phyloP scores from a whole-genome alignment of 2,797 vertebrate species.

The Gymnodraco acuticeps region DNA sequence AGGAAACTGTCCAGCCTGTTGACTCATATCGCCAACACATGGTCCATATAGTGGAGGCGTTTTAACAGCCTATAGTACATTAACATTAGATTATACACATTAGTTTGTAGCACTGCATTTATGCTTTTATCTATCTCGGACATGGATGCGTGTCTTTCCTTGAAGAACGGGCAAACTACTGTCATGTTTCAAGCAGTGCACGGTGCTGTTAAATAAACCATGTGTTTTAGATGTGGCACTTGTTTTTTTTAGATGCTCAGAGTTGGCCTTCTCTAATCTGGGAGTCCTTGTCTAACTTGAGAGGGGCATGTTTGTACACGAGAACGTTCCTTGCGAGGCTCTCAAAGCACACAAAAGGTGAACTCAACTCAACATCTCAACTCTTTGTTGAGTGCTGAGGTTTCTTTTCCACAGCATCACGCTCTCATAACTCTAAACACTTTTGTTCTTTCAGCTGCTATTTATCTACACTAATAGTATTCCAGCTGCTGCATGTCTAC shows the following conservation, averaged over 20 bases:
- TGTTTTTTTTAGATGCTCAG: constrained; percentile 49
- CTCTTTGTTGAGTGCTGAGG: constrained; percentile 41
- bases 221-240: constrained; percentile 55
- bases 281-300: constrained; percentile 63
- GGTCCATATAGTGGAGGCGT: constrained; percentile 7
- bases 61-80: constrained; percentile 12
- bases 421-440: constrained; percentile 47
- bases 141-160: constrained; percentile 41
- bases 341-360: constrained; percentile 42
- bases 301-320: constrained; percentile 50
- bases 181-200: constrained; percentile 32
- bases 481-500: constrained; percentile 51
- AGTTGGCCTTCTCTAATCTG: constrained; percentile 53
- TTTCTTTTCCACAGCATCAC: constrained; percentile 53
- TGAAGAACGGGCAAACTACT: constrained; percentile 26
- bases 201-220: constrained; percentile 59
- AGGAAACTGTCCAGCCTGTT: not conserved
- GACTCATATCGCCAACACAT: not conserved
- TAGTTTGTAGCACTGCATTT: not conserved
- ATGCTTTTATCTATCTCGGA: constrained; percentile 29
- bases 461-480: constrained; percentile 64
- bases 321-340: constrained; percentile 44
- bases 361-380: constrained; percentile 48
- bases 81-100: constrained; percentile 22
- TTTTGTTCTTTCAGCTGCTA: constrained; percentile 59